These are phyloP conservation scores for Eurosta solidaginis DNA, from an alignment of 1,140 invertebrate species.

Conservation along the genomic window DNA sequence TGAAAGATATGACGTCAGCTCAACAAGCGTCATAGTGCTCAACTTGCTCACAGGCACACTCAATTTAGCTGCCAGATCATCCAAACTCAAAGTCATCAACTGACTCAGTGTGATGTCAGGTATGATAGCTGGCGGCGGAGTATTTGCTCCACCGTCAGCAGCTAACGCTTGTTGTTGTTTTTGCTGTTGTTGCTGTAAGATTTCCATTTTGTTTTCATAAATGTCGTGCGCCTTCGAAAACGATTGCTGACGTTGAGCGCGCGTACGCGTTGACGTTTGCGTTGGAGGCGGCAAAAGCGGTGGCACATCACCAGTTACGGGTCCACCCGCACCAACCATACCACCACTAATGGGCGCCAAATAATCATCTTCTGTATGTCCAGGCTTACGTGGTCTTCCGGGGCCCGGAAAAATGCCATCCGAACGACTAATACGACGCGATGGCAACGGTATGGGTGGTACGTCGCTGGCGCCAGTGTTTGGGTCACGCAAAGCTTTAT, in stretches of 20 bases:
- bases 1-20: conserved; percentile 78
- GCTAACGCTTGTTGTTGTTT: conserved; percentile 54
- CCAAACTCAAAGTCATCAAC: conserved; percentile 77
- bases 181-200: conserved; percentile 49
- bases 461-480: conserved; percentile 40
- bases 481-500: conserved; percentile 36
- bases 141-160: conserved; percentile 40
- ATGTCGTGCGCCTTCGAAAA: conserved; percentile 48
- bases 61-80: conserved; percentile 75
- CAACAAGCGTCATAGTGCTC: conserved; percentile 82
- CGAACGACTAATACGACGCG: conserved; percentile 64
- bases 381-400: conserved; percentile 60
- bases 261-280: conserved; percentile 42
- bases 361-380: conserved; percentile 68
- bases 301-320: conserved; percentile 47
- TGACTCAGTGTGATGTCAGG: conserved; percentile 80
- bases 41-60: conserved; percentile 75
- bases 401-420: conserved; percentile 62
- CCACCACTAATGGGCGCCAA: conserved; percentile 62
- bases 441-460: conserved; percentile 69
- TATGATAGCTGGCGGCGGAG: conserved; percentile 48
- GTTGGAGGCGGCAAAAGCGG: conserved; percentile 50
- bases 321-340: conserved; percentile 42
- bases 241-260: conserved; percentile 46
- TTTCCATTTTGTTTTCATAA: conserved; percentile 55